Base-by-base conservation (phyloP, 2,888 invertebrate genomes). In the Amiota communis region DNA sequence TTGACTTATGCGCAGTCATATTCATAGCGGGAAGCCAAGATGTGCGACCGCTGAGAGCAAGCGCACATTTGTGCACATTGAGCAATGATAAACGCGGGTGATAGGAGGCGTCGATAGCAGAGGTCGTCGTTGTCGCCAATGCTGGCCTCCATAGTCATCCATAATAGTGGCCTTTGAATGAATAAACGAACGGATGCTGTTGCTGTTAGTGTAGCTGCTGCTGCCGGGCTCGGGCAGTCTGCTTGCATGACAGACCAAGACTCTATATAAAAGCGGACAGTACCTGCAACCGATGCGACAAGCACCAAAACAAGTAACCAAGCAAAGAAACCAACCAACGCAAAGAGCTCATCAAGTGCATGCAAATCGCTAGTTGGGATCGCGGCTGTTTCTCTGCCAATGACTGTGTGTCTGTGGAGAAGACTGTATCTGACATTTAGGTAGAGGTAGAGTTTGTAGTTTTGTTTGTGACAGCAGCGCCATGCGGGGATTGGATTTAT, bases 1-100 rank as follows among this genome's bases (percentile, higher is more conserved):
- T 80, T 82, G 82, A 82, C 81, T 81, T 82, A 79, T 82, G 80
- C 81, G 78, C 79, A 82, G 81, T 82, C 82, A 81, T 81, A 82
- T 81, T 82, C 82, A 75, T 81, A 77, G 82, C 82, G 82, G 82
- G 82, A 79, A 76, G 77, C 79, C 80, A 72, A 59, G 57, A 36
- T 64, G 36, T 36, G 63, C 69, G 59, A 59, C 72, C 49, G 65
- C 9, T 46, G 64, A 56, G 59, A 17, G 61, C 36, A 36, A 36
- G 36, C 36, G 36, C 36, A 36, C 36, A 36, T 36, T 36, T 59
- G 10, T 36, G 47, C 59, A 20, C 15, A 15, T 59, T 17, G 57
- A 36, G 12, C 51, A 13, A 12, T 15, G 67, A 9, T 23, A 46
- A 11, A 12, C 12, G 63, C 9, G 12, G 63, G 61, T 20, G 12